These are phyloP conservation scores for Euthynnus affinis DNA, from an alignment of 2,797 vertebrate species.

Conservation along the genomic window DNA sequence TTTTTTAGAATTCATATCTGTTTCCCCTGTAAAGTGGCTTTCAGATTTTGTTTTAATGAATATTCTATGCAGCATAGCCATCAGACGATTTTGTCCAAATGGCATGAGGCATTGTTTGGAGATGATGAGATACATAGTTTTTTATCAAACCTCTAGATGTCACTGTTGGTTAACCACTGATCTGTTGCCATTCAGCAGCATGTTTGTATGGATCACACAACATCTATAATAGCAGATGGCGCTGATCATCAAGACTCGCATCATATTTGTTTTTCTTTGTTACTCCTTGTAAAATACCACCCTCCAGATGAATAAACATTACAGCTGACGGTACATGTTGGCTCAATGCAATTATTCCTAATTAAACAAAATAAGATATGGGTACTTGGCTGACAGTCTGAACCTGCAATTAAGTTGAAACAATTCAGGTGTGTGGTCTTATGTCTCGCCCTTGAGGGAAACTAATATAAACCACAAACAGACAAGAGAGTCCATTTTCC, in stretches of 20 bases:
- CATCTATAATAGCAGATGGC: slow-evolving; percentile 69
- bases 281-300: slow-evolving; percentile 69
- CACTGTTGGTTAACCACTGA: slow-evolving; percentile 75
- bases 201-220: slow-evolving; percentile 62
- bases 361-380: slow-evolving; percentile 71
- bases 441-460: slow-evolving; percentile 58
- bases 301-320: slow-evolving; percentile 76
- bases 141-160: slow-evolving; percentile 74
- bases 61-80: slow-evolving; percentile 12
- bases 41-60: slow-evolving; percentile 5
- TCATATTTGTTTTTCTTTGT: slow-evolving; percentile 75
- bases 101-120: background rate
- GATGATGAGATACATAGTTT: slow-evolving; percentile 24
- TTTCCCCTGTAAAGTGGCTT: background rate
- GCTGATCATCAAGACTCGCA: slow-evolving; percentile 64
- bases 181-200: background rate
- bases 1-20: slow-evolving; percentile 18
- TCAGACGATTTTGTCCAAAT: slow-evolving; percentile 29
- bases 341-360: slow-evolving; percentile 77
- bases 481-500: slow-evolving; percentile 47
- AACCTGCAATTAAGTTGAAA: slow-evolving; percentile 69
- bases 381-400: slow-evolving; percentile 62
- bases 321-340: slow-evolving; percentile 62
- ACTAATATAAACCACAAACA: slow-evolving; percentile 42
- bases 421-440: slow-evolving; percentile 69